phyloP scores from a whole-genome alignment of 2,113 vertebrate genomes.

The Saguinus imperator region DNA sequence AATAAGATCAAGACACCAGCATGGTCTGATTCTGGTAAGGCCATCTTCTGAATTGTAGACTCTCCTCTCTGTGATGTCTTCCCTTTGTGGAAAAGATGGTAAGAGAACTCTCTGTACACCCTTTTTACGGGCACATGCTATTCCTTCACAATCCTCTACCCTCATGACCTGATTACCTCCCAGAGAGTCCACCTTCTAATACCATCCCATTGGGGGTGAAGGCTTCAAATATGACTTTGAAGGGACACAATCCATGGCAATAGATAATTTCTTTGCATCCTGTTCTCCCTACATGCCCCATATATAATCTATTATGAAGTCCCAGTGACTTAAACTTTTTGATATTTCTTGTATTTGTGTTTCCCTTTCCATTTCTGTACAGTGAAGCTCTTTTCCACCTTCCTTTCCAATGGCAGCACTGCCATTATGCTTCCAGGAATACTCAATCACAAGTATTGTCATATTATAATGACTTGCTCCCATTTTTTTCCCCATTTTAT shows the following conservation, averaged over 20 bases:
- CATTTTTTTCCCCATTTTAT: neutral
- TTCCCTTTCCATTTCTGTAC: neutral
- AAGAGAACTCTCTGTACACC: neutral
- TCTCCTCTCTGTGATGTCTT: neutral
- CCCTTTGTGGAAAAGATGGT: too few relatives aligned
- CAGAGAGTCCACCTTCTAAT: neutral
- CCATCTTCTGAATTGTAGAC: neutral
- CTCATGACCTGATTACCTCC: neutral
- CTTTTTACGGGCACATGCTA: neutral
- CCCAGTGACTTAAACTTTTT: neutral
- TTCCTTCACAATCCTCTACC: neutral
- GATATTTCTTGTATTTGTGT: neutral
- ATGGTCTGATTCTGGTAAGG: neutral
- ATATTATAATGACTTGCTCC: neutral
- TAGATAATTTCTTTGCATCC: neutral
- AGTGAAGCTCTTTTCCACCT: neutral
- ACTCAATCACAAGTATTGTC: neutral
- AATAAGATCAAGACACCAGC: neutral
- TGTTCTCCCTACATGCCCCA: too few relatives aligned
- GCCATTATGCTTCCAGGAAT: neutral
- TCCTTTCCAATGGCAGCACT: neutral
- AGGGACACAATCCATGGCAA: neutral
- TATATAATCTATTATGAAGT: neutral
- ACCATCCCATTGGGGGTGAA: neutral
- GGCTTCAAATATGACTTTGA: neutral